Evolutionary conservation across 2,797 vertebrate genomes (phyloP).

Genomic region (Chaetodon trifasciatus): DNA sequence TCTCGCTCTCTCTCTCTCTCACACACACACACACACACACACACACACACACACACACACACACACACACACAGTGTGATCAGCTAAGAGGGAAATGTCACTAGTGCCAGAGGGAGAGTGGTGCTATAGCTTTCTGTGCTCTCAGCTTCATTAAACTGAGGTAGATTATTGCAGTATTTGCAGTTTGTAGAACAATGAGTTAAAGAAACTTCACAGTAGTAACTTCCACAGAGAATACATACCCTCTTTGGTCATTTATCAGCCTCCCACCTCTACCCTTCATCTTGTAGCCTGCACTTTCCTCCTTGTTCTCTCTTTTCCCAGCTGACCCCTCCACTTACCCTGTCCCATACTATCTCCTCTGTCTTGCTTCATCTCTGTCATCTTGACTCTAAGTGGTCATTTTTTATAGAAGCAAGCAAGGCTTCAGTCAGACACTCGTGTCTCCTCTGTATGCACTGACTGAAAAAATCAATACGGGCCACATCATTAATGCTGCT

Average conservation of each 20-base stretch:
- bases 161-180: slow-evolving; percentile 32
- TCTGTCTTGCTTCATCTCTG: background rate
- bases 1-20: background rate
- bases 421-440: slow-evolving; percentile 24
- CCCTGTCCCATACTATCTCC: background rate
- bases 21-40: background rate
- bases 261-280: slow-evolving; percentile 27
- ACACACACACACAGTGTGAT: background rate
- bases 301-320: background rate
- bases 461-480: slow-evolving; percentile 67
- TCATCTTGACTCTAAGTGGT: slow-evolving; percentile 24
- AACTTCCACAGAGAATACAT: slow-evolving; percentile 21
- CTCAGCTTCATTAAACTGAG: slow-evolving; percentile 10
- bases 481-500: slow-evolving; percentile 67
- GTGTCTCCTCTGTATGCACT: slow-evolving; percentile 40
- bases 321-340: background rate
- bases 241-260: slow-evolving; percentile 31
- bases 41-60: background rate
- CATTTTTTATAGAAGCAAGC: slow-evolving; percentile 11
- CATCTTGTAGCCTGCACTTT: background rate
- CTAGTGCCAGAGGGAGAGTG: slow-evolving; percentile 17
- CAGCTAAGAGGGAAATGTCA: slow-evolving; percentile 30
- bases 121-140: background rate
- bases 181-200: slow-evolving; percentile 15
- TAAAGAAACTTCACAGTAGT: slow-evolving; percentile 3